phyloP scores from a whole-genome alignment of 2,797 vertebrate genomes.

The Taeniopygia guttata region DNA sequence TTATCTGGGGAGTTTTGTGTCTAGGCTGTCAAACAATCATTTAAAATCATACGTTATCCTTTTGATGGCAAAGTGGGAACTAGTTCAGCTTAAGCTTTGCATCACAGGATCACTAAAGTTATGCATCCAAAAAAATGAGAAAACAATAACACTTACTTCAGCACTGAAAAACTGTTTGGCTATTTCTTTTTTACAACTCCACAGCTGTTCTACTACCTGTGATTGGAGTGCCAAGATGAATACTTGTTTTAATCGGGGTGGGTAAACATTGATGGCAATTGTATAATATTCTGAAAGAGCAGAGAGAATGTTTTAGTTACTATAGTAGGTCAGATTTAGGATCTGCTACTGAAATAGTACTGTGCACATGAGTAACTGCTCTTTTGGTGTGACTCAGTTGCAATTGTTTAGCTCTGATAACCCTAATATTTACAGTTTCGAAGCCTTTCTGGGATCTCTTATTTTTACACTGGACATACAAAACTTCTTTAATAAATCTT shows the following conservation, averaged over 20 bases:
- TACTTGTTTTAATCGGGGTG: not conserved
- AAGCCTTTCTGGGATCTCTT: not conserved
- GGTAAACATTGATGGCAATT: not conserved
- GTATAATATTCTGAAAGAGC: not conserved
- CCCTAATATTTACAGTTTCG: slow-evolving; percentile 44
- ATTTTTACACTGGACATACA: not conserved
- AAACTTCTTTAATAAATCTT: slow-evolving; percentile 16
- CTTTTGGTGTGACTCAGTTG: not conserved
- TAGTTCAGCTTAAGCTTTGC: not conserved
- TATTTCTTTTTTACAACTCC: not conserved
- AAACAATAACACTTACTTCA: not conserved
- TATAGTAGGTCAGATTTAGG: not conserved
- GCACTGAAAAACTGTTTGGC: not conserved
- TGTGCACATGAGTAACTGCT: not conserved
- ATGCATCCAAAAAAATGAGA: not conserved
- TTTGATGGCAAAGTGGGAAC: not conserved
- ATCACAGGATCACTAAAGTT: not conserved
- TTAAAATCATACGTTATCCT: not conserved
- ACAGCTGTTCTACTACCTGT: not conserved
- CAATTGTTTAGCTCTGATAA: slow-evolving; percentile 19
- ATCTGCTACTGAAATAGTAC: not conserved
- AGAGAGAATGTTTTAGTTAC: not conserved
- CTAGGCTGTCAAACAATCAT: not conserved
- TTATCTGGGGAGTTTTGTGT: not conserved
- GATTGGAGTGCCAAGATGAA: not conserved